These are phyloP conservation scores for Epirrita christyi DNA, from an alignment of 2,888 invertebrate genomes.

Conservation along the genomic window DNA sequence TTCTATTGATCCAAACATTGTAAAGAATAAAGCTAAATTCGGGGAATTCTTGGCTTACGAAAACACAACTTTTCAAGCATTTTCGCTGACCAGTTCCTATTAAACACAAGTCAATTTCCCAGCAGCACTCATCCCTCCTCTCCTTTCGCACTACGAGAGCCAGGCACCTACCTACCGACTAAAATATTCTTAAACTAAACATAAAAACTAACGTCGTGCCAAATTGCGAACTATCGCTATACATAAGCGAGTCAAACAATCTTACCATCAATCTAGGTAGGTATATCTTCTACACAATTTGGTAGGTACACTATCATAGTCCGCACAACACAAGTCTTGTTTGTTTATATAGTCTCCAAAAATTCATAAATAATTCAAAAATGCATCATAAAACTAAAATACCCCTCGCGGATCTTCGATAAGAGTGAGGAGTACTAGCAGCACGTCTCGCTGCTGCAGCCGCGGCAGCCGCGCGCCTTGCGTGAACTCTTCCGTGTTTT, in stretches of 20 bases:
- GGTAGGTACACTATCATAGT: slow-evolving; percentile 8
- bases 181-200: neutral
- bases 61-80: no score
- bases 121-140: no score
- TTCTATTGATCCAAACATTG: no score
- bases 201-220: neutral
- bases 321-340: slow-evolving; percentile 19
- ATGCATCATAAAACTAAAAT: slow-evolving; percentile 59
- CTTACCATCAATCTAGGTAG: no score
- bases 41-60: no score
- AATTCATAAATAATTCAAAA: no score
- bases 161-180: neutral
- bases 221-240: neutral
- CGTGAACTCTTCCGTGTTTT: slow-evolving; percentile 95
- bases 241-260: neutral
- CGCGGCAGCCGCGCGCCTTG: slow-evolving; percentile 82
- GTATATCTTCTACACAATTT: neutral
- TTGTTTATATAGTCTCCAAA: slow-evolving; percentile 5
- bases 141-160: no score
- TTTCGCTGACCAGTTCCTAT: no score
- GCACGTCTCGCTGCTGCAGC: slow-evolving; percentile 53
- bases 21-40: no score
- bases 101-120: no score
- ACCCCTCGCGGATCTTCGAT: slow-evolving; percentile 48
- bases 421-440: slow-evolving; percentile 39